phyloP scores from a whole-genome alignment of 2,113 vertebrate species.

The Chaetops frenatus region DNA sequence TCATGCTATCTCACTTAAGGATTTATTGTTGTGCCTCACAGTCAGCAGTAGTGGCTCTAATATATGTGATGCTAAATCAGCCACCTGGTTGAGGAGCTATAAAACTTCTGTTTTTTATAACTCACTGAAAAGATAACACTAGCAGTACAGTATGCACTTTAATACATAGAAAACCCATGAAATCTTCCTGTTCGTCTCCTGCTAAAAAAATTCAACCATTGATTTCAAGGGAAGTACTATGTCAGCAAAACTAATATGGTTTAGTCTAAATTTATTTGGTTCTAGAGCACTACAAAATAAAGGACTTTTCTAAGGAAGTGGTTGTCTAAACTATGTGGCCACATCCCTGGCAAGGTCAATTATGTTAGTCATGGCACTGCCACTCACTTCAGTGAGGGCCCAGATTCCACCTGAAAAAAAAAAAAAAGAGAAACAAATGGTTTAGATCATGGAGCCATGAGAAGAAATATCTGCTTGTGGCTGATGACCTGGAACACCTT shows the following conservation, averaged over 20 bases:
- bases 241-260: neutral
- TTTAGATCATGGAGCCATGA: neutral
- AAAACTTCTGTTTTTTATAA: constrained; percentile 30
- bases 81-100: neutral
- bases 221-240: neutral
- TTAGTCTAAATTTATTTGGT: neutral
- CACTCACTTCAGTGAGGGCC: neutral
- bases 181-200: neutral
- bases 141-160: neutral
- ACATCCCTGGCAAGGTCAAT: neutral
- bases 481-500: neutral
- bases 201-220: neutral
- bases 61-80: constrained; percentile 38
- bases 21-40: constrained; percentile 17
- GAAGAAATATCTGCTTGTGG: neutral
- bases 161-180: neutral
- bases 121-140: constrained; percentile 28
- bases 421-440: neutral
- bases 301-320: neutral
- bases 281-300: neutral
- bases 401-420: neutral
- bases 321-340: neutral
- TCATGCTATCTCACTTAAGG: neutral
- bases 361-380: neutral
- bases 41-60: neutral